phyloP scores from a whole-genome alignment of 2,797 vertebrate genomes.

The Thamnophis elegans region DNA sequence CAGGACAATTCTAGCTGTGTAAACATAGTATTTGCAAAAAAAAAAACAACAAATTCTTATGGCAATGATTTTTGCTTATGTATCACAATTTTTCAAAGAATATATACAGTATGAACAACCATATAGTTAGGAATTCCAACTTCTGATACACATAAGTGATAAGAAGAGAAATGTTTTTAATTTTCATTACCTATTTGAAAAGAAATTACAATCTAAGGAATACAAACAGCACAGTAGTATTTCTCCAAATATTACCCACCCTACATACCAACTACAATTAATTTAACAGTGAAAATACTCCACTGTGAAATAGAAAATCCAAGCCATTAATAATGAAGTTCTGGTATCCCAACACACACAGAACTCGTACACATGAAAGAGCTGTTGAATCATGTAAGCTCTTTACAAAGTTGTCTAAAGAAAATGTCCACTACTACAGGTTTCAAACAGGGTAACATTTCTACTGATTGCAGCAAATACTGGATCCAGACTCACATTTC shows the following conservation, averaged over 20 bases:
- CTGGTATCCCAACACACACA: not conserved
- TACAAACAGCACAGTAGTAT: constrained; percentile 28
- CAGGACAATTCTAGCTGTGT: not conserved
- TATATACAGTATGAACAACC: not conserved
- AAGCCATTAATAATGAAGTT: not conserved
- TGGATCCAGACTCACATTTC: constrained; percentile 47
- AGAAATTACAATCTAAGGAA: constrained; percentile 54
- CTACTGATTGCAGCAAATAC: constrained; percentile 15
- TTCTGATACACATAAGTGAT: constrained; percentile 31
- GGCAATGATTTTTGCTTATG: not conserved
- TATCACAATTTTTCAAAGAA: not conserved
- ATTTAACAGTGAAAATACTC: constrained; percentile 49
- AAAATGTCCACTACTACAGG: not conserved
- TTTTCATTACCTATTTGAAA: constrained; percentile 52
- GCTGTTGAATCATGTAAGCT: not conserved
- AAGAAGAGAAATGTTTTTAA: constrained; percentile 64
- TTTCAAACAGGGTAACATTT: not conserved
- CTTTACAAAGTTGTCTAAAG: not conserved
- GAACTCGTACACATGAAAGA: not conserved
- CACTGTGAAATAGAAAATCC: not conserved
- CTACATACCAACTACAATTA: constrained; percentile 19
- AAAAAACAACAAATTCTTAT: not conserved
- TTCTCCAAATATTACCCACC: not conserved
- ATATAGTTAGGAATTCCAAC: not conserved
- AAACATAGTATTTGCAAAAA: not conserved